A percentile compares a stretch with the other conserved stretches of the same genome.
phyloP scores from a whole-genome alignment of 2,888 invertebrate genomes.

The Cryptocheilus praepositus region DNA sequence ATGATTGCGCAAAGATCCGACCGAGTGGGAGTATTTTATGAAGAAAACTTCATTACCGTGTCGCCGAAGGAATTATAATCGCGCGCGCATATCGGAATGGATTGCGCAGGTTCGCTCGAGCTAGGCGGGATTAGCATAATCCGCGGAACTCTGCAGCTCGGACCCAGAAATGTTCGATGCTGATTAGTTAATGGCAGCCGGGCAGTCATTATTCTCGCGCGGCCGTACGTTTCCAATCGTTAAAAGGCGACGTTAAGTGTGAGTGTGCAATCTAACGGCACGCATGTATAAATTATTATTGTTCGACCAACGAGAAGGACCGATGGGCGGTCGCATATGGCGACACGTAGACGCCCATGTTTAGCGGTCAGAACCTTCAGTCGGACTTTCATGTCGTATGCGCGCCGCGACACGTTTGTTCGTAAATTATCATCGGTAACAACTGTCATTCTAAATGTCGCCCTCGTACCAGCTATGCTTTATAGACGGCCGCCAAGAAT shows the following conservation, averaged over 20 bases:
- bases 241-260: conserved; percentile 31
- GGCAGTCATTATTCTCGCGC: conserved; percentile 46
- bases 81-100: conserved; percentile 12
- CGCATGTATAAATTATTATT: conserved; percentile 63
- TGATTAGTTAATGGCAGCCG: conserved; percentile 42
- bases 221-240: conserved; percentile 32
- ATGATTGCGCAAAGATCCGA: conserved; percentile 24
- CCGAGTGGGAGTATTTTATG: conserved; percentile 10
- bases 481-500: too few relatives aligned
- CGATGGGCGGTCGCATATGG: conserved; percentile 65
- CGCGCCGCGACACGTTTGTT: too few relatives aligned
- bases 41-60: conserved; percentile 7
- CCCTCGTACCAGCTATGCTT: too few relatives aligned
- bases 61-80: conserved; percentile 2
- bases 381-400: too few relatives aligned
- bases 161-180: conserved; percentile 30
- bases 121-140: conserved; percentile 48
- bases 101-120: conserved; percentile 10
- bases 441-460: too few relatives aligned
- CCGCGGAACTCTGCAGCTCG: conserved; percentile 28
- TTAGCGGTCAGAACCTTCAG: conserved; percentile 18
- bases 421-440: too few relatives aligned
- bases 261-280: conserved; percentile 22
- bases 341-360: conserved; percentile 65
- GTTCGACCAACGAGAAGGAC: conserved; percentile 59